Evolutionary conservation across 2,888 invertebrate genomes (phyloP), one percentile per base, ranked within the genome.

Genomic region (Sisyra terminalis): DNA sequence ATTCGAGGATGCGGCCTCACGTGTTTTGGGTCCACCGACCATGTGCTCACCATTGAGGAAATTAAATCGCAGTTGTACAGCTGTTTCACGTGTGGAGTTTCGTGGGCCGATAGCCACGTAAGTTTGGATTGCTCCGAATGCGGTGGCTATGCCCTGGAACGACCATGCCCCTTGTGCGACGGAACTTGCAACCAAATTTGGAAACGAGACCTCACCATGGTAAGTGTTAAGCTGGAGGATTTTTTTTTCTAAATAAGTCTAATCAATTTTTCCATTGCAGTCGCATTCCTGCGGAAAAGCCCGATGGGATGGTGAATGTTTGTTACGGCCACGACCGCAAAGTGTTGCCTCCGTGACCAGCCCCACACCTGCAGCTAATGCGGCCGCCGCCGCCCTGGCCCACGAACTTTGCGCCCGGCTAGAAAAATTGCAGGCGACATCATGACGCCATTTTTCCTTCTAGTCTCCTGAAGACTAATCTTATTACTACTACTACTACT

Each of bases 71-170:
- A 80, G 54, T 69, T 80, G 57, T 75, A 76, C 58, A 78, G 78
- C 49, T 81, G 81, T 57, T 80, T 80, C 58, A 76, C 76, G 59
- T 86, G 85, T 60, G 82, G 83, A 41, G 82, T 83, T 17, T 79
- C 78, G 50, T 86, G 85, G 85, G 71, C 71, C 51, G 78, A 82
- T 54, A 74, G 78, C 52, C 82, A 84, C 57, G 78, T 80, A 35
- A 79, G 81, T 7, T 64, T 81, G 38, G 82, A 81, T 56, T 86
- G 85, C 59, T 67, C 71, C 39, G 85, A 86, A 58, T 86, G 85
- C 57, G 85, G 83, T 35, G 81, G 84, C 42, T 85, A 82, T 55
- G 75, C 80, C 44, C 65, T 83, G 54, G 69, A 74, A 51, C 67
- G 85, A 50, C 81, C 85, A 14, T 86, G 86, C 55, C 78, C 78